Evolutionary conservation across 2,888 invertebrate species (phyloP), one percentile per base, ranked within the genome.

Genomic region (Endotricha flammealis): DNA sequence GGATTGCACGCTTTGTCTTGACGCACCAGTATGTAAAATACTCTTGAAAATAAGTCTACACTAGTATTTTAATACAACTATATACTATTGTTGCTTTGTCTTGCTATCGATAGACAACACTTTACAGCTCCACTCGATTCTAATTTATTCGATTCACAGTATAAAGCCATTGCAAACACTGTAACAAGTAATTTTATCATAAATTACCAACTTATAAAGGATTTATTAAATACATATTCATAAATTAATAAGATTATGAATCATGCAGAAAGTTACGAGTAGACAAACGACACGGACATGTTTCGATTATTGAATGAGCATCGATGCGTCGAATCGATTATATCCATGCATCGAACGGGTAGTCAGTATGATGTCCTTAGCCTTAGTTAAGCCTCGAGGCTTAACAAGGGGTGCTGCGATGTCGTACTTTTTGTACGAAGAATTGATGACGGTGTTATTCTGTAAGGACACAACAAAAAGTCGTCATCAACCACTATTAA

Each of bases 251-350:
- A 66, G 71, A 71, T 70, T 68, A 71, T 50, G 64, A 54, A 63
- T 65, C 50, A 59, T 62, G 66, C 68, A 70, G 64, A 69, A 70
- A 69, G 66, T 67, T 63, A 66, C 57, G 63, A 54, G 54, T 56
- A 55, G 63, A 54, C 57, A 60, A 54, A 65, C 60, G 66, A 48
- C 48, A 46, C 32, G 36, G 44, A 66, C 73, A 66, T 69, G 71
- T 71, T 67, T 70, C 74, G 74, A 79, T 78, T 71, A 75, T 75
- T 75, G 69, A 75, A 68, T 69, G 69, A 66, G 63, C 69, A 76
- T 68, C 67, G 76, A 76, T 72, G 69, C 70, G 75, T 78, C 72
- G 65, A 60, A 57, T 67, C 77, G 79, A 79, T 79, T 80, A 79
- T 64, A 61, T 63, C 50, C 64, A 67, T 67, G 66, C 60, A 61